Percentiles rank a stretch among this genome's conserved stretches.
phyloP scores from a whole-genome alignment of 2,113 vertebrate species.

The Poecilia latipinna region DNA sequence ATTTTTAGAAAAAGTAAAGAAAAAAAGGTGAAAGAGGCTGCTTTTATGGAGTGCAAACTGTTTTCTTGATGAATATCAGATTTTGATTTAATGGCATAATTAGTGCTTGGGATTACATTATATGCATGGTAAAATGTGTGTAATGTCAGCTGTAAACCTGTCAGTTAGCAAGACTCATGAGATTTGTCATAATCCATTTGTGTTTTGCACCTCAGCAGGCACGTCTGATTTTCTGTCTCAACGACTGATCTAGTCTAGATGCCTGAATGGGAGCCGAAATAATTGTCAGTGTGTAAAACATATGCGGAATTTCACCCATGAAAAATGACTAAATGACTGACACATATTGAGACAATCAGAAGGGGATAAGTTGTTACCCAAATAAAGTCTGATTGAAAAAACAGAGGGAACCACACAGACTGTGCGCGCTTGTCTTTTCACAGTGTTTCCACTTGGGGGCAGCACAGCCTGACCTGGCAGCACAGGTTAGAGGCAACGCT shows the following conservation, averaged over 20 bases:
- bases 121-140: no score
- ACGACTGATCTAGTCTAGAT: no score
- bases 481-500: constrained; percentile 7
- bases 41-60: background rate
- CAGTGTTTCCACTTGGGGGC: constrained; percentile 55
- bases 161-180: no score
- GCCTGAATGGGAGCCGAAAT: no score
- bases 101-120: background rate
- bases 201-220: no score
- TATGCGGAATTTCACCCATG: background rate
- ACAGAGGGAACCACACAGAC: background rate
- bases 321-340: background rate
- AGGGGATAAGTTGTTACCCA: background rate
- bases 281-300: no score
- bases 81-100: background rate
- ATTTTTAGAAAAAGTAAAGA: background rate
- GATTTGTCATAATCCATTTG: no score
- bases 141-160: no score
- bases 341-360: background rate
- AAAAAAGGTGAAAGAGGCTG: background rate
- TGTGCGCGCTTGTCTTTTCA: constrained; percentile 8
- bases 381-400: background rate
- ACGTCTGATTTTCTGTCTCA: no score
- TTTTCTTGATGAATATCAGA: background rate
- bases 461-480: constrained; percentile 34